phyloP scores from a whole-genome alignment of 2,797 vertebrate genomes.

The Coregonus sp. region DNA sequence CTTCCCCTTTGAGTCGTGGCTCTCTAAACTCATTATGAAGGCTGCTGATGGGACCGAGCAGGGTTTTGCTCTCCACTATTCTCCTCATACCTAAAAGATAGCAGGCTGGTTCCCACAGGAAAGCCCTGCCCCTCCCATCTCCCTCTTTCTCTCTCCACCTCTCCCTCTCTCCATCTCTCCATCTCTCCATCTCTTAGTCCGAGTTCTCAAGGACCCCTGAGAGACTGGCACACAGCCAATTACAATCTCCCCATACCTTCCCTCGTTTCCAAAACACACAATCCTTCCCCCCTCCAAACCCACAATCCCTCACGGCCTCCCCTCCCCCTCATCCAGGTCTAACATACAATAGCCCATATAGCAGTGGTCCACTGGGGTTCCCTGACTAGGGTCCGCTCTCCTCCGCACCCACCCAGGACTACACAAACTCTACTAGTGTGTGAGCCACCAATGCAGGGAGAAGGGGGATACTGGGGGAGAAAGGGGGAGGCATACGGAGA shows the following conservation, averaged over 20 bases:
- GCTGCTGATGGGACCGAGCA: slow-evolving; percentile 27
- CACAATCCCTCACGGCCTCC: slow-evolving; percentile 31
- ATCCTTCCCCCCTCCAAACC: slow-evolving; percentile 39
- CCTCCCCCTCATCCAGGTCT: background rate
- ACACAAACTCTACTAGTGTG: background rate
- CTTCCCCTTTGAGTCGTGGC: slow-evolving; percentile 12
- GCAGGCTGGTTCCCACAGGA: slow-evolving; percentile 62
- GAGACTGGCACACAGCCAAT: slow-evolving; percentile 63
- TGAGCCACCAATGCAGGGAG: slow-evolving; percentile 11
- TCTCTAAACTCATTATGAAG: slow-evolving; percentile 49
- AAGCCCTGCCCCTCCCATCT: slow-evolving; percentile 22
- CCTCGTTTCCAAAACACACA: slow-evolving; percentile 21
- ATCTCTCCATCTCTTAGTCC: slow-evolving; percentile 27
- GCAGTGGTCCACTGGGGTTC: background rate
- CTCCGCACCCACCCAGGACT: background rate
- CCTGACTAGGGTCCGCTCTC: background rate
- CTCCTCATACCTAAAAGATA: slow-evolving; percentile 30
- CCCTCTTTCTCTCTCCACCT: background rate
- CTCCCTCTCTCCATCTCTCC: slow-evolving; percentile 13
- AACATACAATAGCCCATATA: background rate
- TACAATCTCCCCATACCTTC: slow-evolving; percentile 7
- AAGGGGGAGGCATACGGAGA: too few species aligned
- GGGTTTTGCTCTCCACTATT: slow-evolving; percentile 24
- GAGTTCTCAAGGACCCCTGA: slow-evolving; percentile 58
- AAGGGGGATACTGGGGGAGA: background rate